phyloP scores from a whole-genome alignment of 2,888 invertebrate species.

The Scaptomyza parva region DNA sequence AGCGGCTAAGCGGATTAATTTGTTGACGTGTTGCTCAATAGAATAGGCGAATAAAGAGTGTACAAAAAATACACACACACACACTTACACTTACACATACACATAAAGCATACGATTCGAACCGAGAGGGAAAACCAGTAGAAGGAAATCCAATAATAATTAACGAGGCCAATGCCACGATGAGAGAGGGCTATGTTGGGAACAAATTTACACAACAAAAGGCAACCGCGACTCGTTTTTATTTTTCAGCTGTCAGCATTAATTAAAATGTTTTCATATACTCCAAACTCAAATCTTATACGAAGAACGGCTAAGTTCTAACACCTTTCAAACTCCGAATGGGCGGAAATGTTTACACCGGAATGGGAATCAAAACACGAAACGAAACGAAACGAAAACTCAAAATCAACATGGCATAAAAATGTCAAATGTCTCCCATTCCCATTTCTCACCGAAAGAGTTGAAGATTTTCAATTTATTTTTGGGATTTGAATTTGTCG shows the following conservation, averaged over 20 bases:
- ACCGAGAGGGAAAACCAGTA: slow-evolving; percentile 55
- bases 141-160: slow-evolving; percentile 72
- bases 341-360: slow-evolving; percentile 67
- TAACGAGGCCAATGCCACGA: slow-evolving; percentile 53
- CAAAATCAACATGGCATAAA: slow-evolving; percentile 63
- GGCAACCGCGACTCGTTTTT: slow-evolving; percentile 74
- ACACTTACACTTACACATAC: slow-evolving; percentile 1
- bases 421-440: slow-evolving; percentile 56
- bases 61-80: slow-evolving; percentile 9
- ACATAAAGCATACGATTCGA: too few species aligned
- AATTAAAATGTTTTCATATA: slow-evolving; percentile 74
- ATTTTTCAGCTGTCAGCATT: slow-evolving; percentile 73
- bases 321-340: slow-evolving; percentile 55
- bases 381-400: slow-evolving; percentile 40
- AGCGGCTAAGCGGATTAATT: slow-evolving; percentile 73
- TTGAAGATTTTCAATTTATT: slow-evolving; percentile 61
- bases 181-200: slow-evolving; percentile 1
- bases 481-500: slow-evolving; percentile 57
- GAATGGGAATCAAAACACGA: slow-evolving; percentile 67
- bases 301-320: slow-evolving; percentile 61
- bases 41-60: slow-evolving; percentile 17
- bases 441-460: slow-evolving; percentile 31
- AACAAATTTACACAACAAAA: slow-evolving; percentile 15
- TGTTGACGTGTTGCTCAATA: slow-evolving; percentile 71
- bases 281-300: slow-evolving; percentile 44